These are phyloP conservation scores for Eospalax fontanierii DNA, from an alignment of 2,797 vertebrate genomes.

Conservation along the genomic window DNA sequence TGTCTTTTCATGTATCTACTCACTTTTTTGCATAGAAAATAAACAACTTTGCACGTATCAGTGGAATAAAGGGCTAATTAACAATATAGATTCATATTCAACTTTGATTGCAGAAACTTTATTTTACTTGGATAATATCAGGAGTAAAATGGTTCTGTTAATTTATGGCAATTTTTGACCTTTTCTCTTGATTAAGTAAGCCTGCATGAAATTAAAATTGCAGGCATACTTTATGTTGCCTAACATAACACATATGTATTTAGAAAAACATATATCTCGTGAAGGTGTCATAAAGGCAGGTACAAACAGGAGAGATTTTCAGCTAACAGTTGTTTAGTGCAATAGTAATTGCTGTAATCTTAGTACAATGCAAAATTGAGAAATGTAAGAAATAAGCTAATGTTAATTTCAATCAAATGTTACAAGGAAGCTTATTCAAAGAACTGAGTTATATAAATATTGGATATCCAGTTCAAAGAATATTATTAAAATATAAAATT, in stretches of 20 bases:
- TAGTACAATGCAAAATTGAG: not conserved
- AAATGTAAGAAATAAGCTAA: constrained; percentile 51
- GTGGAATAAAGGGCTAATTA: constrained; percentile 46
- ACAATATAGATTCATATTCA: constrained; percentile 21
- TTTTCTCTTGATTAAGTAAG: constrained; percentile 75
- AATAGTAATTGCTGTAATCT: constrained; percentile 10
- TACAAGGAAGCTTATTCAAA: not conserved
- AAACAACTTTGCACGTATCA: constrained; percentile 56
- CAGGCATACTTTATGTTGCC: constrained; percentile 1
- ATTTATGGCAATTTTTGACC: constrained; percentile 73
- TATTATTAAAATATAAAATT: not conserved
- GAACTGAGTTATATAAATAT: not conserved
- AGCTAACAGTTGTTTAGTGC: not conserved
- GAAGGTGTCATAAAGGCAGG: not conserved
- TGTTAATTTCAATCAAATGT: constrained; percentile 6
- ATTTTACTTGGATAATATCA: constrained; percentile 63
- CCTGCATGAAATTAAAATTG: constrained; percentile 55
- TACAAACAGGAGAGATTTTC: not conserved
- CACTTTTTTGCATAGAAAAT: constrained; percentile 46
- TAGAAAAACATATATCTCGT: not conserved
- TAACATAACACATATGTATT: not conserved
- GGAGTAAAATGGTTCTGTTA: constrained; percentile 49
- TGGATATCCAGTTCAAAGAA: not conserved
- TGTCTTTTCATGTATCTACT: not conserved
- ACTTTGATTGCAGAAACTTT: constrained; percentile 54